A percentile compares a stretch with the other conserved stretches of the same genome.
These are phyloP conservation scores for Hipparchia sbordonii DNA, from an alignment of 2,888 invertebrate genomes.

Conservation along the genomic window DNA sequence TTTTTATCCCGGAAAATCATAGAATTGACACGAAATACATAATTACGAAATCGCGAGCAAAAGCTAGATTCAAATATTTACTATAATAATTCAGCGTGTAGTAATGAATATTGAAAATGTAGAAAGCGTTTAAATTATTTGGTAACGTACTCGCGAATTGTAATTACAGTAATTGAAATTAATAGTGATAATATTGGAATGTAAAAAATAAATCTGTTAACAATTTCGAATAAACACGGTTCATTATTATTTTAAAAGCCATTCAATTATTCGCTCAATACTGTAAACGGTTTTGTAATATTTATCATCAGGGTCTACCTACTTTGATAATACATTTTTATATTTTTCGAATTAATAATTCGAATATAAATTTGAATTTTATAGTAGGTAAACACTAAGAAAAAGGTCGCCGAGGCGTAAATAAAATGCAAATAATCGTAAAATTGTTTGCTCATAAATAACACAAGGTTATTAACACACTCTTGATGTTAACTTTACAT, in stretches of 20 bases:
- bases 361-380: not conserved
- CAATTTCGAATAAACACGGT: not conserved
- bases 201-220: not conserved
- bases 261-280: not conserved
- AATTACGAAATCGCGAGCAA: too few relatives aligned
- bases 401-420: not conserved
- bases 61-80: not conserved
- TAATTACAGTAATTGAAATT: constrained; percentile 4
- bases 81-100: not conserved
- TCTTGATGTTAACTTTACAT: not conserved
- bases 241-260: not conserved
- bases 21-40: too few relatives aligned
- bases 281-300: not conserved
- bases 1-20: too few relatives aligned
- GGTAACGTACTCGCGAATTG: not conserved
- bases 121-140: constrained; percentile 3
- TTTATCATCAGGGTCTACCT: not conserved
- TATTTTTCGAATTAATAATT: not conserved
- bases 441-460: not conserved
- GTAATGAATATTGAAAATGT: not conserved
- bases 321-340: not conserved
- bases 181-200: not conserved
- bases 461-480: not conserved
- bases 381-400: not conserved
- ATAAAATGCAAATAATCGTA: constrained; percentile 5